phyloP scores from a whole-genome alignment of 2,797 vertebrate species.

The Pipistrellus pygmaeus region DNA sequence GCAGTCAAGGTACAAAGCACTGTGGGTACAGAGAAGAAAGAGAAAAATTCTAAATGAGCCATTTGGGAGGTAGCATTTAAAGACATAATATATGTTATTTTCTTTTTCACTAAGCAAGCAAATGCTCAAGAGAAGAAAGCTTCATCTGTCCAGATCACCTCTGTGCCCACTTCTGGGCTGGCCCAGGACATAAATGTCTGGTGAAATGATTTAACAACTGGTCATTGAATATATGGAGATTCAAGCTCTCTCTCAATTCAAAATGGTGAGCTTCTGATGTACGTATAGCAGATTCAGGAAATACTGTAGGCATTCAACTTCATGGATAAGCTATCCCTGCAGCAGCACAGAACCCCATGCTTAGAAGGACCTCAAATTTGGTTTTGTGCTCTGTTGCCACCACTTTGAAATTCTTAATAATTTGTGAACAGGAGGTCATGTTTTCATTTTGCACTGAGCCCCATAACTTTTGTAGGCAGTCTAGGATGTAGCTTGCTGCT shows the following conservation, averaged over 20 bases:
- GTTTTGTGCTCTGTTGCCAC: background rate
- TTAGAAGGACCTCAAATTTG: background rate
- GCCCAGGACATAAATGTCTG: background rate
- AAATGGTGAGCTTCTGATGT: background rate
- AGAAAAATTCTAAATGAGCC: background rate
- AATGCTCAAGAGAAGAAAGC: background rate
- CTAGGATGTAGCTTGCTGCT: background rate
- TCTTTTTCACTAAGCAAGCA: background rate
- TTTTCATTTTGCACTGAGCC: background rate
- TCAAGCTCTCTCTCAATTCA: background rate
- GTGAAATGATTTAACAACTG: background rate
- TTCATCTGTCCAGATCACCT: background rate
- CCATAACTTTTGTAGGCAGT: background rate
- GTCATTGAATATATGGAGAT: background rate
- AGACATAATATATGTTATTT: background rate
- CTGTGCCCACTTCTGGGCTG: background rate
- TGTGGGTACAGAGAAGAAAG: background rate
- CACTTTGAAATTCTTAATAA: background rate
- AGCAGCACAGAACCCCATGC: accelerated
- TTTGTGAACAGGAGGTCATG: background rate
- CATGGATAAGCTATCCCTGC: background rate
- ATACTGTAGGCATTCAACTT: background rate
- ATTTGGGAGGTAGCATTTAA: background rate
- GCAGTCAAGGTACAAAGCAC: background rate
- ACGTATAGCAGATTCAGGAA: background rate